phyloP scores from a whole-genome alignment of 2,888 invertebrate genomes.

The Pristionchus entomophagus region DNA sequence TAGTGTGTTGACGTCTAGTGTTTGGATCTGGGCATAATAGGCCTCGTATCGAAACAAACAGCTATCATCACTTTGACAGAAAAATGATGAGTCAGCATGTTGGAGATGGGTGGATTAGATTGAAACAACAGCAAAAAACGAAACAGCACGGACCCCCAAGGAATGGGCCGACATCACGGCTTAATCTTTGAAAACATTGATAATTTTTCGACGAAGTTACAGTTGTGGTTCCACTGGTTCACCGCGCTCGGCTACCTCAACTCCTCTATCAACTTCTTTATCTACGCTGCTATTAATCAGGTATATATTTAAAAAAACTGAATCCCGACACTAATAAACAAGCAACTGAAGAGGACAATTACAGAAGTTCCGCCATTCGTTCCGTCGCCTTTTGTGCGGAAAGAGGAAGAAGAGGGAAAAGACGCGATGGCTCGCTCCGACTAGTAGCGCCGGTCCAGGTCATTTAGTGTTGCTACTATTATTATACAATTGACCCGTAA shows the following conservation, averaged over 20 bases:
- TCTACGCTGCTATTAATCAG: slow-evolving; percentile 78
- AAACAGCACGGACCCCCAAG: no score
- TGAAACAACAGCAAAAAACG: no score
- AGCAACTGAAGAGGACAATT: slow-evolving; percentile 10
- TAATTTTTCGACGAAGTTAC: slow-evolving; percentile 47
- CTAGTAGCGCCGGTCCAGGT: not conserved
- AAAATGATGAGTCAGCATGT: no score
- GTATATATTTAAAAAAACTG: slow-evolving; percentile 48
- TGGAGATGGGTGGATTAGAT: no score
- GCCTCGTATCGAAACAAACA: no score
- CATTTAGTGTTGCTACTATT: not conserved
- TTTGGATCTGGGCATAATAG: no score
- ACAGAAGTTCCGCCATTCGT: slow-evolving; percentile 74
- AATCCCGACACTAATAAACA: not conserved
- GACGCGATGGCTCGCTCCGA: slow-evolving; percentile 66
- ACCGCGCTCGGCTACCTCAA: slow-evolving; percentile 78
- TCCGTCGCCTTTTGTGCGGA: slow-evolving; percentile 69
- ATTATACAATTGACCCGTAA: no score
- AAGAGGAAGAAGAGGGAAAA: slow-evolving; percentile 63
- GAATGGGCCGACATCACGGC: no score
- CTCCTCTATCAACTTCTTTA: slow-evolving; percentile 78
- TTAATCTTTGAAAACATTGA: no score
- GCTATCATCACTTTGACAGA: no score
- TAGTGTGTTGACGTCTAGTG: no score
- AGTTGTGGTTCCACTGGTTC: slow-evolving; percentile 69